Conservation (phyloP, 1,140 invertebrate genomes). For the Drosophila pachea region DNA sequence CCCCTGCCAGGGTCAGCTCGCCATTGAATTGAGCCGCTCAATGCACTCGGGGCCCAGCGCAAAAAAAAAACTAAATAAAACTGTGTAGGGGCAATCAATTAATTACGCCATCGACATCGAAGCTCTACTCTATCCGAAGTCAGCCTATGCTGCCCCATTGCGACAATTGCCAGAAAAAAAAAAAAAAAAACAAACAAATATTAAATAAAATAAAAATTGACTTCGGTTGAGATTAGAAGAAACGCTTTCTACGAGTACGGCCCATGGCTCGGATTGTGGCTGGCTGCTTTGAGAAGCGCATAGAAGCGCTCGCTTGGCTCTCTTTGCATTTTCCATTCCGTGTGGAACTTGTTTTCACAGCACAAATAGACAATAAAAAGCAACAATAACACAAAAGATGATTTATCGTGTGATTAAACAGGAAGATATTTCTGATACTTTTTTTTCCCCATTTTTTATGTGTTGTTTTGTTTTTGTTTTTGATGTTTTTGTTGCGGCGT, state of each 20-base stretch:
- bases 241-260: too few relatives aligned
- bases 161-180: too few relatives aligned
- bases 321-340: conserved; percentile 47
- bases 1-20: conserved; percentile 43
- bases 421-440: conserved; percentile 68
- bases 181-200: too few relatives aligned
- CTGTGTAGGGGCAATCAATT: conserved; percentile 48
- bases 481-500: conserved; percentile 48
- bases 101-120: conserved; percentile 48
- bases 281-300: conserved; percentile 48
- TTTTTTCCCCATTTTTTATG: not conserved
- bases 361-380: conserved; percentile 53
- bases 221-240: too few relatives aligned
- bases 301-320: conserved; percentile 14
- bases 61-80: conserved; percentile 40
- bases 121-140: not conserved
- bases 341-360: conserved; percentile 63
- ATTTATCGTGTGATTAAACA: conserved; percentile 75
- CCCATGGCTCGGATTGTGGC: too few relatives aligned
- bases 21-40: conserved; percentile 40
- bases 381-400: conserved; percentile 63
- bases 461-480: not conserved
- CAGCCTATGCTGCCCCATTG: not conserved
- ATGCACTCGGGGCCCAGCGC: conserved; percentile 45
- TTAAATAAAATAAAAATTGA: too few relatives aligned